phyloP scores from a whole-genome alignment of 2,888 invertebrate species.

The Theristus sp. region DNA sequence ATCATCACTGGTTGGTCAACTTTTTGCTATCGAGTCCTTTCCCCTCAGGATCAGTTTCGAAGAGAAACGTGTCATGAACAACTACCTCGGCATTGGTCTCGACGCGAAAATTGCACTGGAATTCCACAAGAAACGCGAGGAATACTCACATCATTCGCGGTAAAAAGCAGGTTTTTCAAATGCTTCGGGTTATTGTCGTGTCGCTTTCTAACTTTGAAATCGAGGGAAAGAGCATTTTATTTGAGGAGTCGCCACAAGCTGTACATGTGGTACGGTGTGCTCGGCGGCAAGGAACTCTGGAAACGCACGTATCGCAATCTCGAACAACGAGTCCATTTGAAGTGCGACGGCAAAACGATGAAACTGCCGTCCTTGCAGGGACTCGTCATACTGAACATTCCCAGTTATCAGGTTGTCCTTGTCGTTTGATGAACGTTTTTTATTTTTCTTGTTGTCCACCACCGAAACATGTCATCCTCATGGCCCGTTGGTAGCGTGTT shows the following conservation, averaged over 20 bases:
- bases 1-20: too few relatives aligned
- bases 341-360: conserved; percentile 86
- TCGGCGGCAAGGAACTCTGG: conserved; percentile 36
- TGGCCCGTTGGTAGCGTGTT: too few relatives aligned
- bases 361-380: conserved; percentile 80
- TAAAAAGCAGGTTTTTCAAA: neutral
- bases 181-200: too few relatives aligned
- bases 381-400: conserved; percentile 86
- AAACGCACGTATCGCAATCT: conserved; percentile 86
- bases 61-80: conserved; percentile 92
- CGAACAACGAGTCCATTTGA: conserved; percentile 78
- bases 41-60: too few relatives aligned
- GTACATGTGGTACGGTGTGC: conserved; percentile 67
- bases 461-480: too few relatives aligned
- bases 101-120: conserved; percentile 92
- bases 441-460: too few relatives aligned
- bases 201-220: too few relatives aligned
- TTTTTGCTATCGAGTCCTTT: too few relatives aligned
- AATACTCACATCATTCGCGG: conserved; percentile 66
- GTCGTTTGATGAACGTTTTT: too few relatives aligned
- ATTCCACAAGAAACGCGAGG: conserved; percentile 87
- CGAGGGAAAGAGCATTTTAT: neutral
- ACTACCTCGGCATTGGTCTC: conserved; percentile 92
- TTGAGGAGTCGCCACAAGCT: conserved; percentile 63
- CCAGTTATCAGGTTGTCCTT: conserved; percentile 45